These are phyloP conservation scores for Brassicogethes aeneus DNA, from an alignment of 2,888 invertebrate species.

Conservation along the genomic window DNA sequence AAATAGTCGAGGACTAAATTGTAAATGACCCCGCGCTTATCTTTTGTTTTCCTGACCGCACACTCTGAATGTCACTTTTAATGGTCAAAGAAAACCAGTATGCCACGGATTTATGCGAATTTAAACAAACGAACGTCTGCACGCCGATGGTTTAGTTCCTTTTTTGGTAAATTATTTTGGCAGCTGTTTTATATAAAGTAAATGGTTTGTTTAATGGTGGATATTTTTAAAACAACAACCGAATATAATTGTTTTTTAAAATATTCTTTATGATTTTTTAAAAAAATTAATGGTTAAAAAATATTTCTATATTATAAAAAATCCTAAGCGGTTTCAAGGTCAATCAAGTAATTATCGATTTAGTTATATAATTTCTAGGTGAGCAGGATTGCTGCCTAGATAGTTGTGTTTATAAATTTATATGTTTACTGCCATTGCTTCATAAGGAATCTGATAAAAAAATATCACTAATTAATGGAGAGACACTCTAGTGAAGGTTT, in stretches of 20 bases:
- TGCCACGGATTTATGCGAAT: not conserved
- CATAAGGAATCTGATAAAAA: conserved; percentile 2
- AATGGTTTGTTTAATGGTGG: too few species aligned
- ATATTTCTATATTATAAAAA: not conserved
- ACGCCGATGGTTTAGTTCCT: too few species aligned
- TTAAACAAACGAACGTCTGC: not conserved
- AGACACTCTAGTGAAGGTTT: not conserved
- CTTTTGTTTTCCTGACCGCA: not conserved
- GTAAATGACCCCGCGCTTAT: not conserved
- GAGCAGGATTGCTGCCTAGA: conserved; percentile 21
- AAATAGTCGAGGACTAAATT: not conserved
- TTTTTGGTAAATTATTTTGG: too few species aligned
- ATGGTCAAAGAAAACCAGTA: not conserved
- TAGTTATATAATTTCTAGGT: conserved; percentile 27
- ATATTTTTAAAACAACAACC: too few species aligned
- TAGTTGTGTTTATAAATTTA: conserved; percentile 17
- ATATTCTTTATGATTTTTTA: too few species aligned
- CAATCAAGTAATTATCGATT: conserved; percentile 24
- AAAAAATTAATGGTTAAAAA: too few species aligned
- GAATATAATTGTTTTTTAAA: too few species aligned
- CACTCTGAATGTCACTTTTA: too few species aligned
- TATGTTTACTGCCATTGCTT: conserved; percentile 5
- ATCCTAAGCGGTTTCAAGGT: conserved; percentile 15
- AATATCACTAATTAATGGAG: conserved; percentile 1
- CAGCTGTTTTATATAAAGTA: too few species aligned